These are phyloP conservation scores for Mus spretus DNA, from an alignment of 2,797 vertebrate species.

Conservation along the genomic window DNA sequence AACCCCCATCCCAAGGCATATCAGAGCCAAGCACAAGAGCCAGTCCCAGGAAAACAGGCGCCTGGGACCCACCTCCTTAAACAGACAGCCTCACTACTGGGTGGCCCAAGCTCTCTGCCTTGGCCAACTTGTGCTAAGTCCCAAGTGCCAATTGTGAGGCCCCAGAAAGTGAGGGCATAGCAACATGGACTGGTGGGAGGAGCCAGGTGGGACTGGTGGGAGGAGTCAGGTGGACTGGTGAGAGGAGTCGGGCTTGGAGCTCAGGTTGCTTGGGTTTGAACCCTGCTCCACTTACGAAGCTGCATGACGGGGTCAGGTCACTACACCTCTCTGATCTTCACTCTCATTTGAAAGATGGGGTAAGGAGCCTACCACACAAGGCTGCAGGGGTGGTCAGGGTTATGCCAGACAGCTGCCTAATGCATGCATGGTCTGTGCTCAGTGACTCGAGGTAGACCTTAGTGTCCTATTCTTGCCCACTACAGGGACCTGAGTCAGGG, in stretches of 20 bases:
- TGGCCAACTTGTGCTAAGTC: conserved; percentile 13
- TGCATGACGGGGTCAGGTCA: conserved; percentile 47
- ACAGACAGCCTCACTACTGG: neutral
- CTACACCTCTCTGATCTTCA: conserved; percentile 35
- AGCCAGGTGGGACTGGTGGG: neutral
- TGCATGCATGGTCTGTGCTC: neutral
- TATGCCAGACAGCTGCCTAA: neutral
- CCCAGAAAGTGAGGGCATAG: conserved; percentile 20
- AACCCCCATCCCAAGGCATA: neutral
- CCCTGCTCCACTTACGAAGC: conserved; percentile 64
- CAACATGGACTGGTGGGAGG: neutral
- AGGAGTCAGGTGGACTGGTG: neutral
- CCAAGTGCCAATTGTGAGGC: conserved; percentile 15
- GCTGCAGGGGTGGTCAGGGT: neutral
- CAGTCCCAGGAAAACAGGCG: neutral
- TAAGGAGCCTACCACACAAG: neutral
- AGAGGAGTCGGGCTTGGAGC: neutral
- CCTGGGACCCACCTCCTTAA: neutral
- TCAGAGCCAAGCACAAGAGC: neutral
- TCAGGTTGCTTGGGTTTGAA: neutral
- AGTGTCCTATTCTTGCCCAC: neutral
- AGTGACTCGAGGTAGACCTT: neutral
- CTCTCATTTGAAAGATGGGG: conserved; percentile 67
- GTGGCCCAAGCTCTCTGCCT: conserved; percentile 53
- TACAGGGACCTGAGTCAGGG: neutral